A percentile compares a stretch with the other conserved stretches of the same genome.
Evolutionary conservation across 2,888 invertebrate genomes (phyloP).

Genomic region (Meteorus colon): DNA sequence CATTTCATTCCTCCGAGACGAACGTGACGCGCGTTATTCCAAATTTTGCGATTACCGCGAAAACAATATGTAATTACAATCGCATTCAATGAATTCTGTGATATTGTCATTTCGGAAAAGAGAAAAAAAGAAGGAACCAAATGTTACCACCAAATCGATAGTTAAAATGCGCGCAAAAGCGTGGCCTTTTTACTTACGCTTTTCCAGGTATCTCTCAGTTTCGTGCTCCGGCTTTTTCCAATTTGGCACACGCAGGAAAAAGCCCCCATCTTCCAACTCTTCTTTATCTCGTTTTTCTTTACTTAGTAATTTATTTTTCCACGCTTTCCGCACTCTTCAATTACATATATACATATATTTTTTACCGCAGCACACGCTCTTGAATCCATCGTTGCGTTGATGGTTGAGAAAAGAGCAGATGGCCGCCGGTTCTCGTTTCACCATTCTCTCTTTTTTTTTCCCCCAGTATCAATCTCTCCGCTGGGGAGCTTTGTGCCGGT

Average conservation of each 20-base stretch:
- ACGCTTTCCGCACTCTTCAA: conserved; percentile 2
- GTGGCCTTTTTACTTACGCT: conserved; percentile 28
- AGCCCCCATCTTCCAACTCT: background rate
- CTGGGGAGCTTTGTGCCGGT: no score
- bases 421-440: conserved; percentile 38
- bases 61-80: no score
- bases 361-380: conserved; percentile 16
- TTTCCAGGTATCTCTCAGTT: conserved; percentile 8
- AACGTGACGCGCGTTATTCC: no score
- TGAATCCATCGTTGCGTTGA: conserved; percentile 33
- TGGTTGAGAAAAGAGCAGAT: conserved; percentile 34
- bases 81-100: no score
- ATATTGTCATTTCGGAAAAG: background rate
- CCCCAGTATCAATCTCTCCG: background rate
- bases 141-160: conserved; percentile 23
- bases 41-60: no score
- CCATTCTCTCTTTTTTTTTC: conserved; percentile 29
- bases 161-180: conserved; percentile 30
- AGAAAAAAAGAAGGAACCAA: background rate
- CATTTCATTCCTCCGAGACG: no score
- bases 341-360: background rate
- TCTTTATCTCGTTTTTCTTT: conserved; percentile 12
- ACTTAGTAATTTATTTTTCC: background rate
- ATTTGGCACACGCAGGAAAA: background rate
- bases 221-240: background rate